Percentiles rank a stretch among this genome's conserved stretches.
Conservation (phyloP, 1,140 invertebrate genomes). For the Sycobia sp. region DNA sequence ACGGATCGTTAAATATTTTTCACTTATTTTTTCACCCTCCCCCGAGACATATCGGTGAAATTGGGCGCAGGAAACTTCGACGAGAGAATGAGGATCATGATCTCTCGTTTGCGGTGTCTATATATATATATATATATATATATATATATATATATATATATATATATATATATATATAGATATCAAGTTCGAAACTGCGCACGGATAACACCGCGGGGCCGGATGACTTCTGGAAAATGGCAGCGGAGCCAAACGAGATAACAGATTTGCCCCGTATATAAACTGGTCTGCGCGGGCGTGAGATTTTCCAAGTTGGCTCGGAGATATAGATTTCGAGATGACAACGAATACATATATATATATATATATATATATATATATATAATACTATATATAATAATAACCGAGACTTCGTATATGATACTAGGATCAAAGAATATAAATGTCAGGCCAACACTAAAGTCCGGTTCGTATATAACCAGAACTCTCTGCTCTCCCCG, state of each 20-base stretch:
- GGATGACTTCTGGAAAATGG: constrained; percentile 32
- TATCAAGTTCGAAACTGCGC: constrained; percentile 25
- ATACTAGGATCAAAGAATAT: constrained; percentile 23
- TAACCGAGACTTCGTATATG: too few species aligned
- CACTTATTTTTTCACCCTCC: too few species aligned
- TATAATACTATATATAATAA: too few species aligned
- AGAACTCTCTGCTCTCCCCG: constrained; percentile 8
- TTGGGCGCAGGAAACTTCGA: constrained; percentile 10
- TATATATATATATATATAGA: background rate
- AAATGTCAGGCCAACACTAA: constrained; percentile 3
- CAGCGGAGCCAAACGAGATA: constrained; percentile 27
- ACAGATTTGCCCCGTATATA: constrained; percentile 26
- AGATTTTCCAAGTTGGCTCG: constrained; percentile 26
- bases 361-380: too few species aligned
- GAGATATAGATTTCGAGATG: background rate
- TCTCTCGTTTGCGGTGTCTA: constrained; percentile 2
- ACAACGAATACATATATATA: background rate
- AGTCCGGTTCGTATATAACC: constrained; percentile 8
- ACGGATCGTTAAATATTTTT: too few species aligned
- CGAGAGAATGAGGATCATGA: constrained; percentile 14
- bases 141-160: constrained; percentile 1
- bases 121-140: constrained; percentile 1
- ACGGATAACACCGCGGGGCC: constrained; percentile 22
- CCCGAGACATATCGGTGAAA: too few species aligned
- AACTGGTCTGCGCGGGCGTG: background rate